These are phyloP conservation scores for Drosophila subobscura DNA, from an alignment of 1,140 invertebrate species.

Conservation along the genomic window DNA sequence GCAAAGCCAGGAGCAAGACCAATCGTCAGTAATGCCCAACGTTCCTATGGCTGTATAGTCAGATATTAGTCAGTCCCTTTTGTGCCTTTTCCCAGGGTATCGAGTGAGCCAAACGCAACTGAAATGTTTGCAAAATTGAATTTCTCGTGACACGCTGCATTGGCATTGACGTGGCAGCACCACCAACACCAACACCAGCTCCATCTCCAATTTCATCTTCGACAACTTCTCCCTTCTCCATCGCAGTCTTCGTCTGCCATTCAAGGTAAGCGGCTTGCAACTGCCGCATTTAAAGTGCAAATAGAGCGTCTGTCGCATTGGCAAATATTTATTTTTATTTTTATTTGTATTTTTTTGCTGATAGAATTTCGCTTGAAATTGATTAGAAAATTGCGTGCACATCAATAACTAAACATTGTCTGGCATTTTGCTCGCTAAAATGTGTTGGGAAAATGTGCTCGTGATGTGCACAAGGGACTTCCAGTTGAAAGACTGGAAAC, in stretches of 20 bases:
- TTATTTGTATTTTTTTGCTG: constrained; percentile 5
- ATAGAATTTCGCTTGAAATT: constrained; percentile 21
- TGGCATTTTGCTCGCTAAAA: constrained; percentile 2
- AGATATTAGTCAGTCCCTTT: too few relatives aligned
- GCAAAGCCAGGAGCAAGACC: constrained; percentile 20
- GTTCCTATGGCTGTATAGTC: too few relatives aligned
- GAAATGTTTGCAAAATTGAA: constrained; percentile 58
- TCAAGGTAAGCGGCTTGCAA: constrained; percentile 31
- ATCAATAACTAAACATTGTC: constrained; percentile 27
- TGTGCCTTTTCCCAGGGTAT: too few relatives aligned
- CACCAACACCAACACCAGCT: constrained; percentile 1
- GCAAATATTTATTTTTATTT: constrained; percentile 4
- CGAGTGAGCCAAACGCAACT: neutral
- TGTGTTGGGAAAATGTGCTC: too few relatives aligned
- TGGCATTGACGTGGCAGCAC: constrained; percentile 61
- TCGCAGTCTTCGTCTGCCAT: neutral
- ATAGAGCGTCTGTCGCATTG: constrained; percentile 36
- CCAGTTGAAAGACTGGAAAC: too few relatives aligned
- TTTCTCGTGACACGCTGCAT: constrained; percentile 70
- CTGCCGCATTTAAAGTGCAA: constrained; percentile 52
- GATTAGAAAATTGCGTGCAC: constrained; percentile 24
- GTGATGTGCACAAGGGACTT: too few relatives aligned
- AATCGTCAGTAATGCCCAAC: neutral
- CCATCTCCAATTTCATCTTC: neutral
- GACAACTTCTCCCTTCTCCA: neutral